These are phyloP conservation scores for Eupeodes latifasciatus DNA, from an alignment of 2,888 invertebrate species.

Conservation along the genomic window DNA sequence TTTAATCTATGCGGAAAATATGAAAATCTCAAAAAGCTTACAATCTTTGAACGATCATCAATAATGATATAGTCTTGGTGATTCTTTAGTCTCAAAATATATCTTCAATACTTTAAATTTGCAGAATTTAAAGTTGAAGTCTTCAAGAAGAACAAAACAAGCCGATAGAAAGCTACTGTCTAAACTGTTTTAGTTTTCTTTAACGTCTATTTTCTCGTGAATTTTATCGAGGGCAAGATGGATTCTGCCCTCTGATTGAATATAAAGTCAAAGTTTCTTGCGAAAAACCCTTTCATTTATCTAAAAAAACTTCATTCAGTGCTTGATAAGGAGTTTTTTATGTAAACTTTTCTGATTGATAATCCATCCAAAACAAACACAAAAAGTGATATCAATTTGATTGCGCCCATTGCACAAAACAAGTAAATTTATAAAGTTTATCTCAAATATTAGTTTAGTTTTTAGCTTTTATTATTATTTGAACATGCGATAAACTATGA, in stretches of 20 bases:
- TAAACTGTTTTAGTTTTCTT: not conserved
- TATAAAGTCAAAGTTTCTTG: not conserved
- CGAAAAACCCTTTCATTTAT: conserved; percentile 12
- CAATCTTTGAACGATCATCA: too few relatives aligned
- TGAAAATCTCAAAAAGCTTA: too few relatives aligned
- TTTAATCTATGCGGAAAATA: too few relatives aligned
- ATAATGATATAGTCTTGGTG: too few relatives aligned
- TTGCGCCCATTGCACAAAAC: not conserved
- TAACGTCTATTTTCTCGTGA: not conserved
- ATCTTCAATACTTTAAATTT: too few relatives aligned
- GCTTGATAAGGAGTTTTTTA: conserved; percentile 10
- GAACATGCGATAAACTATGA: not conserved
- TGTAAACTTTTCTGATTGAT: not conserved
- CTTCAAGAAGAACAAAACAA: too few relatives aligned
- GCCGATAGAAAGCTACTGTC: not conserved
- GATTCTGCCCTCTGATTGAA: conserved; percentile 1
- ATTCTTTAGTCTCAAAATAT: too few relatives aligned
- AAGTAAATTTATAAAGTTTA: not conserved
- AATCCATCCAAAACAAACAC: conserved; percentile 5
- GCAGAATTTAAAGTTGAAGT: too few relatives aligned
- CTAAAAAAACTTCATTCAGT: conserved; percentile 32
- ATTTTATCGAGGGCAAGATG: conserved; percentile 2
- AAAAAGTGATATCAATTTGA: not conserved
- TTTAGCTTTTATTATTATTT: not conserved
- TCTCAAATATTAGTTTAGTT: conserved; percentile 5